Evolutionary conservation across 1,140 invertebrate genomes (phyloP).

Genomic region (Parapsyche elsis): DNA sequence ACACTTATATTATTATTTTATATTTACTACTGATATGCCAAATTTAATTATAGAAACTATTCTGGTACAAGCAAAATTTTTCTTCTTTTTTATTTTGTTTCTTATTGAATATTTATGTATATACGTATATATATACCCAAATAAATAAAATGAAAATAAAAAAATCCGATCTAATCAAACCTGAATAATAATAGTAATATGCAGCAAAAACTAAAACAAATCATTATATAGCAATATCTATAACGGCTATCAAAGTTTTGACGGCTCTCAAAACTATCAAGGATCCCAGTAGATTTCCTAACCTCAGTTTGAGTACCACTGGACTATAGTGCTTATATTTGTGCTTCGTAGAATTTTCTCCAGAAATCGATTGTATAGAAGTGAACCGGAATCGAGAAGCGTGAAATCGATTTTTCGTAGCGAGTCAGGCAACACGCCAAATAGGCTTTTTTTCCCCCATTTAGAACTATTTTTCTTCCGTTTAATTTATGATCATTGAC

Average conservation of each 20-base stretch:
- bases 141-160: not conserved
- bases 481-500: slow-evolving; percentile 18
- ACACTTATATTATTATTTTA: too few species aligned
- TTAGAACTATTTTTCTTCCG: not conserved
- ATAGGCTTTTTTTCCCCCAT: slow-evolving; percentile 16
- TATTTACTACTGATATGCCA: not conserved
- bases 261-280: too few species aligned
- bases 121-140: not conserved
- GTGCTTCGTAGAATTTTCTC: not conserved
- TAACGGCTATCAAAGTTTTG: too few species aligned
- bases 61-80: too few species aligned
- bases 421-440: not conserved
- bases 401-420: slow-evolving; percentile 4
- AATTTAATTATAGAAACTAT: not conserved
- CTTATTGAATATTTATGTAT: not conserved
- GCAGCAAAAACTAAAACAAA: too few species aligned
- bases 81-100: too few species aligned
- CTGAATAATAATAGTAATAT: too few species aligned
- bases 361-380: slow-evolving; percentile 9
- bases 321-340: too few species aligned
- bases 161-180: not conserved
- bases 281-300: too few species aligned
- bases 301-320: too few species aligned
- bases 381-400: not conserved
- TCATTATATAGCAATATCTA: too few species aligned